phyloP scores from a whole-genome alignment of 2,797 vertebrate species.

The Borostomias antarcticus region DNA sequence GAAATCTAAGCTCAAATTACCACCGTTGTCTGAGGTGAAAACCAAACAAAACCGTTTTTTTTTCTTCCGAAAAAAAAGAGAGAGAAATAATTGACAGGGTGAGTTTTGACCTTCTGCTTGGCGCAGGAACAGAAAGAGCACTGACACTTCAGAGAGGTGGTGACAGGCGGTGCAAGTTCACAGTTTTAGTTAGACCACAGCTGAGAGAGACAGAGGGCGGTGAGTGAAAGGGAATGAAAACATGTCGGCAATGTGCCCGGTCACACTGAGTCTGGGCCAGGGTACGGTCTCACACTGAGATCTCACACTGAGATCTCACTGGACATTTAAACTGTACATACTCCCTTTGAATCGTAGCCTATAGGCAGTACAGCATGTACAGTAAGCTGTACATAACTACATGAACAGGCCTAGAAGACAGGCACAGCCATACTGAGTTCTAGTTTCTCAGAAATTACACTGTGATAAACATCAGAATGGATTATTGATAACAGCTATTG shows the following conservation, averaged over 20 bases:
- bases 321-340: constrained; percentile 41
- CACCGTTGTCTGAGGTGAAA: constrained; percentile 29
- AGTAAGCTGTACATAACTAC: too few relatives aligned
- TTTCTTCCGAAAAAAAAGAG: constrained; percentile 24
- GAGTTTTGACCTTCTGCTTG: constrained; percentile 49
- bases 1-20: constrained; percentile 23
- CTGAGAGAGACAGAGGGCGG: constrained; percentile 28
- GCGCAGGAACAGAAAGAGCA: constrained; percentile 47
- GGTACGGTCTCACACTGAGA: constrained; percentile 44
- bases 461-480: neutral
- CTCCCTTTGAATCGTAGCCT: neutral
- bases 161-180: constrained; percentile 54
- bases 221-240: constrained; percentile 39
- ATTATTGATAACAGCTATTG: too few relatives aligned
- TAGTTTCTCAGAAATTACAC: constrained; percentile 1
- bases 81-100: constrained; percentile 43
- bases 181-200: constrained; percentile 55
- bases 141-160: constrained; percentile 41
- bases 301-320: constrained; percentile 34
- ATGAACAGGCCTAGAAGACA: neutral
- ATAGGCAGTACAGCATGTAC: neutral
- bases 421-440: neutral
- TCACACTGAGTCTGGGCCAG: constrained; percentile 37
- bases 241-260: constrained; percentile 48
- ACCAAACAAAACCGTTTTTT: constrained; percentile 22